Evolutionary conservation across 2,888 invertebrate species (phyloP), one percentile per base, ranked within the genome.

Genomic region (Drosophila prostipennis): DNA sequence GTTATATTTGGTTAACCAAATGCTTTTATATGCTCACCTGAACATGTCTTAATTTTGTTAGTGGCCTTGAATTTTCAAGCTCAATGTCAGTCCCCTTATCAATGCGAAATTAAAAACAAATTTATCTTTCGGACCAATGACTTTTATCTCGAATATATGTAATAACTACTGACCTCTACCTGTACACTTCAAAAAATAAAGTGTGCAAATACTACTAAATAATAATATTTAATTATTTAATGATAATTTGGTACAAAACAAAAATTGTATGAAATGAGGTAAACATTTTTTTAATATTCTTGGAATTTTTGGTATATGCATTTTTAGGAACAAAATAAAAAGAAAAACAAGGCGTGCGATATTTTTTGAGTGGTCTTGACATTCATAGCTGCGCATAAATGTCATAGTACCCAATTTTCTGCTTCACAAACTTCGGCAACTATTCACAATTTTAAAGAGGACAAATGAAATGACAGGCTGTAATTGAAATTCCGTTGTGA

Each of bases 401-500:
- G 36, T 49, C 13, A 49, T 49, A 8, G 34, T 8, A 39, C 14
- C 11, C 39, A 14, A 52, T 52, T 52, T 39, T 39, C 19, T 2
- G 23, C 13, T 29, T 40, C 26, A 29, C 39, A 26, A 16, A 40
- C 11, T 16, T 13, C 7, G 6, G 39, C 11, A 40, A 40, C 29
- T 52, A 14, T 39, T 52, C 14, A 26, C 26, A 7, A 40, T 16
- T 29, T 53, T 40, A 13, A 40, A 39, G 39, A 13, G 40, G n/a
- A 16, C 6, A 43, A 42, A 4, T 43, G 16, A 19, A 23, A 16
- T 36, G 34, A 45, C 36, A 36, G 43, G 1, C 10, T 6, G 14
- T 16, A 49, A 36, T 49, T 56, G 14, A 46, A 29, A 29, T 26
- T 56, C 48, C 48, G 46, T 14, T 23, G 34, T 29, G 19, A 48